A percentile compares a stretch with the other conserved stretches of the same genome.
Conservation (phyloP, 1,140 invertebrate species). For the Pissodes strobi region DNA sequence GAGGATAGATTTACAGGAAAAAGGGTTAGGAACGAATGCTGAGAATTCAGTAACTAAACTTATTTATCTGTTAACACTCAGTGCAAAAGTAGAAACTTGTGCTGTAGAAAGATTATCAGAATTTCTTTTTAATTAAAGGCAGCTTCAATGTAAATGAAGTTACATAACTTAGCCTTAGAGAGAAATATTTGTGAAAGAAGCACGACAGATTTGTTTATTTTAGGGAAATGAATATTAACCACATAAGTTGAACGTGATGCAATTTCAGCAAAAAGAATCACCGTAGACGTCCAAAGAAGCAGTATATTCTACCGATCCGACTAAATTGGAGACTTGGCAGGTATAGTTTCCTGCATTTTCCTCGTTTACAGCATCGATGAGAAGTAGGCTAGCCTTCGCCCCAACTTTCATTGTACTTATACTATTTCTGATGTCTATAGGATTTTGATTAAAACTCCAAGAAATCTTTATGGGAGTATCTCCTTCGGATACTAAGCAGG, state of each 20-base stretch:
- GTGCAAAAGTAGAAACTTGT: conserved; percentile 37
- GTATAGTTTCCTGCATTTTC: conserved; percentile 62
- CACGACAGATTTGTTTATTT: neutral
- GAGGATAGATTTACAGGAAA: conserved; percentile 2
- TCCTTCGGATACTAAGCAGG: conserved; percentile 67
- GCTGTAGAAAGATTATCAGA: conserved; percentile 27
- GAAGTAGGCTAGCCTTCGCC: conserved; percentile 70
- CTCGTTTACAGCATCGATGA: conserved; percentile 66
- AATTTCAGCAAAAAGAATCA: conserved; percentile 49
- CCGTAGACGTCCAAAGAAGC: conserved; percentile 72
- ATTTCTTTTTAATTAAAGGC: neutral
- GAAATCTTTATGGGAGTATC: conserved; percentile 67
- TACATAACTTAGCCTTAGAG: neutral
- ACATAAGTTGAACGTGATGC: conserved; percentile 13
- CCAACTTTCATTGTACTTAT: conserved; percentile 68
- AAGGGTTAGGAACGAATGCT: conserved; percentile 10
- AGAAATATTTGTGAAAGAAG: neutral
- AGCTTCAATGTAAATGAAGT: neutral
- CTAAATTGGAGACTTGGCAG: conserved; percentile 55
- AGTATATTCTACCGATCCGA: conserved; percentile 63
- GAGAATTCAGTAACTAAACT: conserved; percentile 14
- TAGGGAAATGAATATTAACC: neutral
- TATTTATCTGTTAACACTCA: conserved; percentile 37
- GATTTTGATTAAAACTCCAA: conserved; percentile 62
- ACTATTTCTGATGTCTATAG: conserved; percentile 48